A percentile compares a stretch with the other conserved stretches of the same genome.
These are phyloP conservation scores for Drosophila dives DNA, from an alignment of 2,888 invertebrate genomes.

Conservation along the genomic window DNA sequence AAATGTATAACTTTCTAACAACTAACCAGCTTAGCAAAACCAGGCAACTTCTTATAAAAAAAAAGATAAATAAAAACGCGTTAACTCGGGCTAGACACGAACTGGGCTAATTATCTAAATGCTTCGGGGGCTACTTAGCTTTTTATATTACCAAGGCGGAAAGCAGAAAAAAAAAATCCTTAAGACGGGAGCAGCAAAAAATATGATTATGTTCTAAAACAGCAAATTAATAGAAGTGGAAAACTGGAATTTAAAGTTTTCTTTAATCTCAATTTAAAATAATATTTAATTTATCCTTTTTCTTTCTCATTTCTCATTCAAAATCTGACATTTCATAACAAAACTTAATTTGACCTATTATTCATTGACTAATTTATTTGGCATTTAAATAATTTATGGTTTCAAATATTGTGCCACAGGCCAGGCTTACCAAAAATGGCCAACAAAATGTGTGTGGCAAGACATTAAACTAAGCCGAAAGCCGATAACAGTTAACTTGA, in stretches of 20 bases:
- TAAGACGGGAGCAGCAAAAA: neutral
- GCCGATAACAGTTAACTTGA: constrained; percentile 49
- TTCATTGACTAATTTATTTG: neutral
- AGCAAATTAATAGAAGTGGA: neutral
- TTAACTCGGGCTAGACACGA: constrained; percentile 24
- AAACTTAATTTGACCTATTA: neutral
- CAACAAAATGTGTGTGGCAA: constrained; percentile 40
- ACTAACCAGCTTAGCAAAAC: constrained; percentile 15
- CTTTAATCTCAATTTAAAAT: neutral
- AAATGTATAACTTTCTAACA: constrained; percentile 31
- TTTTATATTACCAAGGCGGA: neutral
- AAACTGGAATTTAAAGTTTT: neutral
- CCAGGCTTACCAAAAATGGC: constrained; percentile 31
- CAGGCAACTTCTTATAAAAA: constrained; percentile 23
- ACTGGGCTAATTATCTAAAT: constrained; percentile 52
- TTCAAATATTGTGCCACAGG: neutral
- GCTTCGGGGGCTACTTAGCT: constrained; percentile 39
- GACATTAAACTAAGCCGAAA: constrained; percentile 37
- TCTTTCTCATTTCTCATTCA: neutral
- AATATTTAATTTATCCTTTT: neutral
- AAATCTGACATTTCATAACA: neutral
- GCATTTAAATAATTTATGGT: constrained; percentile 21
- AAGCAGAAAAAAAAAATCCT: neutral
- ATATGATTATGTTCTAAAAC: neutral
- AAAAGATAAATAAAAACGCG: neutral